Base-by-base conservation (phyloP, 1,140 invertebrate species). In the Neelides sp. region DNA sequence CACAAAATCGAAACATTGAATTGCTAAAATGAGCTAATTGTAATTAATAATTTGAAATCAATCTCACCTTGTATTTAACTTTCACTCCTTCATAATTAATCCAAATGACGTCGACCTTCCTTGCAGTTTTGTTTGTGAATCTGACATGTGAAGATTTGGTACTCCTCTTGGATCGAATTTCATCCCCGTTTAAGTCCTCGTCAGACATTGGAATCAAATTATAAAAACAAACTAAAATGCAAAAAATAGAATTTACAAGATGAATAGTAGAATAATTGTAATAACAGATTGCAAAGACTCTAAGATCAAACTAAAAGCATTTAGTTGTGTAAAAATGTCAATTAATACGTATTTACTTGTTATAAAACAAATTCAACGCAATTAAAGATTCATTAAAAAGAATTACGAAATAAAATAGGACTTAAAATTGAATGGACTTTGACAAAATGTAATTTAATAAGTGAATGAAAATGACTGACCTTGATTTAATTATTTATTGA, bases 101-200 rank as follows among this genome's bases (percentile, higher is more conserved):
- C 85, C 85, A 87, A 58, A 80, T 76, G 0, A 86, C 64, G 50
- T 79, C 75, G 0, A 85, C 71, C 3, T 64, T 67, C 1, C 75
- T 65, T 1, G 67, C 61, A 0, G 81, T 83, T 19, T 62, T 71
- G 63, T 88, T 88, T 2, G 75, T 64, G 64, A 86, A 85, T 37
- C 76, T 68, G 7, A 86, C 69, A 62, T 72, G 80, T 3, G 77
- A 74, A 46, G 64, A 65, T 19, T 45, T 36, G 40, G 15, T 36
- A 30, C 44, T 37, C 17, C 34, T 46, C 37, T 37, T 53, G 0
- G 57, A 59, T 5, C 48, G 7, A n/a, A 50, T 17, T 20, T 8
- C 41, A 22, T 7, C 28, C 7, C 7, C 7, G 28, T 32, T 13
- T 7, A 32, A 8, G 7, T 32, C 28, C n/a, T 32, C 7, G n/a